Base-by-base conservation (phyloP, 2,888 invertebrate species). In the Melieria picta region DNA sequence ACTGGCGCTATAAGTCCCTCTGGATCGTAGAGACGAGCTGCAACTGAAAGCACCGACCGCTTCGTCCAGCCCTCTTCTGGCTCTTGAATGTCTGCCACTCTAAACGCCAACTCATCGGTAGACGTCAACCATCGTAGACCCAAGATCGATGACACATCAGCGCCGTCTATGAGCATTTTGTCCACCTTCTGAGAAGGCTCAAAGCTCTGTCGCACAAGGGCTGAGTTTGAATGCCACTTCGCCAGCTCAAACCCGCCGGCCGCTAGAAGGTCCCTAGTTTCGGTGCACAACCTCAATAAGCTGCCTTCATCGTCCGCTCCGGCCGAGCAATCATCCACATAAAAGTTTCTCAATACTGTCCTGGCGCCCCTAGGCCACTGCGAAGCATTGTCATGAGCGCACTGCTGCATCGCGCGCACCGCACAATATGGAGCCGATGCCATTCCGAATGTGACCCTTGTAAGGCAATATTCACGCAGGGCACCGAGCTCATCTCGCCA, bases 281-380 rank as follows among this genome's bases (percentile, higher is more conserved):
- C n/a, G 4, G 2, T 30, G 43, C 50, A 55, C 50, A 67, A 30
- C 9, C 30, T 7, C 46, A 67, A 48, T 58, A 60, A n/a, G 1
- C 60, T 43, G 52, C 10, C 47, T 30, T 67, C 50, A 13, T n/a
- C 45, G 16, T 57, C 57, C 11, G 48, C 57, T 52, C 66, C 66
- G 16, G 48, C 58, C 58, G 61, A n/a, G 43, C 68, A 61, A 62
- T 61, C 68, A 45, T 61, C 68, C 48, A 68, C 50, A 61, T 68
- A 68, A 48, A 61, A 68, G 10, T 60, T 68, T 3, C 52, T 60
- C 11, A 61, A 9, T n/a, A 68, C 61, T 7, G 68, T 50, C 11
- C n/a, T 30, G 45, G 68, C 47, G 3, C 52, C 61, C 13, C 7
- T 9, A 30, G 68, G 68, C 68, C 68, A 68, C 58, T 7, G 13